Evolutionary conservation across 2,113 vertebrate genomes (phyloP).

Genomic region (Myotis davidii): DNA sequence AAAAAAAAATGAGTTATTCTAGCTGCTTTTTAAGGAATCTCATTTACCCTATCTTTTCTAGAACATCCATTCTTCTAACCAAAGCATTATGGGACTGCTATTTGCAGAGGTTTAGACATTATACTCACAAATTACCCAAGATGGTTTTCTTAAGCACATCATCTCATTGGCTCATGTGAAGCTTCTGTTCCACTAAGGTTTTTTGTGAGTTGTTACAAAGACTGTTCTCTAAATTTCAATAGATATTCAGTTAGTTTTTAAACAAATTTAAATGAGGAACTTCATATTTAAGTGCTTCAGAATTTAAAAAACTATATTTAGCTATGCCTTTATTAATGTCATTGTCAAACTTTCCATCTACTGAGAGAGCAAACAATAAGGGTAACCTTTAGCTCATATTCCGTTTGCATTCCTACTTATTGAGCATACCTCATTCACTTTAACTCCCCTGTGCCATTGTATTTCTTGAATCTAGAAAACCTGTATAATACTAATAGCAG

Average conservation of each 20-base stretch:
- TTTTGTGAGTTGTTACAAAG: neutral
- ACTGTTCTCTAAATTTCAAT: neutral
- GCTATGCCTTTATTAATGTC: constrained; percentile 35
- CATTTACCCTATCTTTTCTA: neutral
- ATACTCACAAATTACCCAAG: neutral
- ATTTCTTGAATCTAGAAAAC: constrained; percentile 75
- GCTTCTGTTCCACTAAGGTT: neutral
- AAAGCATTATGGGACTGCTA: neutral
- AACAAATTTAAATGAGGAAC: neutral
- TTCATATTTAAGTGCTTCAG: neutral
- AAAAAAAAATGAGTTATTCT: neutral
- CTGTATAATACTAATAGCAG: constrained; percentile 61
- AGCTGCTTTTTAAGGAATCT: neutral
- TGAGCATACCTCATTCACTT: neutral
- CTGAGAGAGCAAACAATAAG: constrained; percentile 68
- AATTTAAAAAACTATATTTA: neutral
- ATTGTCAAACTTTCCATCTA: neutral
- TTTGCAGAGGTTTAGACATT: neutral
- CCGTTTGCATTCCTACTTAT: neutral
- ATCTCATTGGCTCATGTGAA: neutral
- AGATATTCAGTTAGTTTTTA: neutral
- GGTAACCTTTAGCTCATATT: constrained; percentile 13
- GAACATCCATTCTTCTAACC: neutral
- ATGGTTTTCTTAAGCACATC: neutral
- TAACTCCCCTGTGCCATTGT: constrained; percentile 62